phyloP scores from a whole-genome alignment of 2,888 invertebrate genomes.

The Pheosia gnoma region DNA sequence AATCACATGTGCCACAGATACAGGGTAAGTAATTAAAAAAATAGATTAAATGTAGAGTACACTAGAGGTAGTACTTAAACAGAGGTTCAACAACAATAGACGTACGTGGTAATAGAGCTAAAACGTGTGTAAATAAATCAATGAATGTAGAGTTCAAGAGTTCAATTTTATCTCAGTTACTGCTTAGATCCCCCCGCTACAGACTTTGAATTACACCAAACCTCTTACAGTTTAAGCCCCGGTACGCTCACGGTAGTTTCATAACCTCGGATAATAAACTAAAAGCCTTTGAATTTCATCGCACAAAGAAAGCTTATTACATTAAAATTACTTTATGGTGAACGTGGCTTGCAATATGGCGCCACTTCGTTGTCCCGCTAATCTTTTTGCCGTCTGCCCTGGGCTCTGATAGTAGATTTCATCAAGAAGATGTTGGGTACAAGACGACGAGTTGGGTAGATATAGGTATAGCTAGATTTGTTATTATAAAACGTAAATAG shows the following conservation, averaged over 20 bases:
- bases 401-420: constrained; percentile 5
- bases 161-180: background rate
- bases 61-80: too few relatives aligned
- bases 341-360: constrained; percentile 50
- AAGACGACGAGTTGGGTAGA: too few relatives aligned
- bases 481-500: too few relatives aligned
- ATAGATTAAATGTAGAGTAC: too few relatives aligned
- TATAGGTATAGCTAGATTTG: too few relatives aligned
- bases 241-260: constrained; percentile 57
- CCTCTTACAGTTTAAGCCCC: constrained; percentile 48
- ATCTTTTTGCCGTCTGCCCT: constrained; percentile 21
- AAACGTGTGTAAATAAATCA: too few relatives aligned
- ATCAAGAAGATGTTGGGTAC: background rate
- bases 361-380: constrained; percentile 44
- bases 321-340: constrained; percentile 67
- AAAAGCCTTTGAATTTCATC: constrained; percentile 71
- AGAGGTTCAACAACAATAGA: too few relatives aligned
- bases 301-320: constrained; percentile 75
- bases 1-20: too few relatives aligned
- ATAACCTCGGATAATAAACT: constrained; percentile 75
- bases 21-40: too few relatives aligned
- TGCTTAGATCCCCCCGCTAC: background rate
- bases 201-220: constrained; percentile 18
- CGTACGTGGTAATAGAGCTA: too few relatives aligned
- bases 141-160: too few relatives aligned